phyloP scores from a whole-genome alignment of 2,113 vertebrate species.

The Menidia beryllina region DNA sequence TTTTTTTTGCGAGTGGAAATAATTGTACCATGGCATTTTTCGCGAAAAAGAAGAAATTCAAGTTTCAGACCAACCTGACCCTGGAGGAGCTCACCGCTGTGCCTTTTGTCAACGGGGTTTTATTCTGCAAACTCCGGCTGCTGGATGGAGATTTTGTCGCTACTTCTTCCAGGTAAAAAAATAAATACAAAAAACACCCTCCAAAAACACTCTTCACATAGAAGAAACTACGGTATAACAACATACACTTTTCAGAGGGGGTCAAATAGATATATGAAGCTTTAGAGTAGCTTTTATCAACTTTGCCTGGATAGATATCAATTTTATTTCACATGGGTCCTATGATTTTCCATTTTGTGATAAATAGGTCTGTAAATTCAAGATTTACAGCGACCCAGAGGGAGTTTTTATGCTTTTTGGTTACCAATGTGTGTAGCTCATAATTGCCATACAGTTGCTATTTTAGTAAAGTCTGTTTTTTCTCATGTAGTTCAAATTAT shows the following conservation, averaged over 20 bases:
- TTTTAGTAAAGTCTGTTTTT: too few relatives aligned
- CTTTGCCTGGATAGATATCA: too few relatives aligned
- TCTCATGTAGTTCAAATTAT: too few relatives aligned
- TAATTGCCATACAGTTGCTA: too few relatives aligned
- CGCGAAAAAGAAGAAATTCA: conserved; percentile 99
- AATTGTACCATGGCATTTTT: conserved; percentile 89
- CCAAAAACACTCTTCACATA: fast-evolving
- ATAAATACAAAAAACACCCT: not conserved
- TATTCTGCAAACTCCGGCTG: conserved; percentile 96
- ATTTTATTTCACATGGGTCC: too few relatives aligned
- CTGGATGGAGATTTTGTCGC: conserved; percentile 93
- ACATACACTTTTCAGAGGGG: not conserved
- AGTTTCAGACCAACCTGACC: conserved; percentile 95
- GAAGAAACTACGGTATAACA: too few relatives aligned
- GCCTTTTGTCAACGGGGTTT: conserved; percentile 95
- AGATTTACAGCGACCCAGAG: too few relatives aligned
- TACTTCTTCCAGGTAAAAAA: conserved; percentile 89
- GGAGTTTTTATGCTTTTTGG: too few relatives aligned
- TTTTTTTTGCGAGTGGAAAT: not conserved
- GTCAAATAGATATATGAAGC: not conserved
- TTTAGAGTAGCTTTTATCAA: too few relatives aligned
- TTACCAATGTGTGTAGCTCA: too few relatives aligned
- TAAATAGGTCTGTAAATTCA: too few relatives aligned
- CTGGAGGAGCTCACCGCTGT: conserved; percentile 95
- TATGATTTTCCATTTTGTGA: too few relatives aligned